Base-by-base conservation (phyloP, 2,888 invertebrate genomes). In the Eudemis profundana region DNA sequence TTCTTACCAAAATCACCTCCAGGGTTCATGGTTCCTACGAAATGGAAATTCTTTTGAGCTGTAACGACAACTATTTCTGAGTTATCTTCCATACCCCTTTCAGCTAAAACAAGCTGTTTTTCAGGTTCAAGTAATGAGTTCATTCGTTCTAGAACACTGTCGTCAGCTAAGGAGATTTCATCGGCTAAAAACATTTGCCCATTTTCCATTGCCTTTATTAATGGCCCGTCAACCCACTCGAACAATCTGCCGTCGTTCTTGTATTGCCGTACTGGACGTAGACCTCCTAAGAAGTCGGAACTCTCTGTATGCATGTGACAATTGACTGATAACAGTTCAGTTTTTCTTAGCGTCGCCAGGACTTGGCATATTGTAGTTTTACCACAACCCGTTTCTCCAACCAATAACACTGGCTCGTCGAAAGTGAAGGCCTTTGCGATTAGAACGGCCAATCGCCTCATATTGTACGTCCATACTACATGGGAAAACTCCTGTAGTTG, bases 1-100 rank as follows among this genome's bases (percentile, higher is more conserved):
- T 99, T 99, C 84, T 99, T 99, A 2, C 99, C 99, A 83, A 97
- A 99, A 93, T 99, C 99, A 0, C 99, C 99, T 10, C 99, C 99
- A 5, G 99, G 99, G 92, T 99, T 99, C 99, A 99, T 99, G 0
- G 99, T 99, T 1, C 98, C 98, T 65, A 99, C 94, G 77, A 99
- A 97, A 74, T 97, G 95, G 82, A 99, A 99, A 8, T 94, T 94
- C 4, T 94, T 83, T 62, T 96, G 96, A 0, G 95, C 94, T 44
- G 96, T 93, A 2, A 95, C 91, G 29, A 94, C 93, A 53, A 94
- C 92, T 27, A 94, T 93, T 76, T 86, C 92, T 29, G 93, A 93
- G 78, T 87, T 93, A 65, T 91, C 92, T 77, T 94, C 94, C 61
- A 94, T 94, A 5, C 97, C 96, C 82, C 98, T 97, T 90, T 99